phyloP scores from a whole-genome alignment of 2,888 invertebrate species.

The Onthophagus sagittarius region DNA sequence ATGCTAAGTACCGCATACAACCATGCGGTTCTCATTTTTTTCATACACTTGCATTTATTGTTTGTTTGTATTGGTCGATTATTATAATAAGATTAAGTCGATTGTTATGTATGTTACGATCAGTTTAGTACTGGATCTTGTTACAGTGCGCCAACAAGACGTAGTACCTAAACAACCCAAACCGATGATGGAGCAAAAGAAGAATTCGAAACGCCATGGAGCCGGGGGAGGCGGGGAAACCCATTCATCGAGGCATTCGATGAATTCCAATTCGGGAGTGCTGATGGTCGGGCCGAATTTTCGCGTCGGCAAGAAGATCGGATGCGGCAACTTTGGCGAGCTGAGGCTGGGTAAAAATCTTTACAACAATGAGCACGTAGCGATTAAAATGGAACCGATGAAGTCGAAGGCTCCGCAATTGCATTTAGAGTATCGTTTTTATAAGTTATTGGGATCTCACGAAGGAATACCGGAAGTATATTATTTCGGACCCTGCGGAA shows the following conservation, averaged over 20 bases:
- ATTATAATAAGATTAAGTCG: too few species aligned
- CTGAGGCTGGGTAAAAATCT: constrained; percentile 96
- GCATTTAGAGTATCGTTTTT: constrained; percentile 99
- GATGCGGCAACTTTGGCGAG: constrained; percentile 99
- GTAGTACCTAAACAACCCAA: constrained; percentile 14
- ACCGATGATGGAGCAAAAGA: constrained; percentile 43
- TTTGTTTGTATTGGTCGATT: too few species aligned
- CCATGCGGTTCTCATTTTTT: too few species aligned
- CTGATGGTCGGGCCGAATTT: constrained; percentile 99
- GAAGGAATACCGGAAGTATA: constrained; percentile 67
- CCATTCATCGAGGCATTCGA: constrained; percentile 81
- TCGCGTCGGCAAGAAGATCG: constrained; percentile 99
- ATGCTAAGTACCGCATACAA: too few species aligned
- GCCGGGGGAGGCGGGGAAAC: constrained; percentile 56
- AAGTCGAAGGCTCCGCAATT: constrained; percentile 99
- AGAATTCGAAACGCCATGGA: constrained; percentile 48
- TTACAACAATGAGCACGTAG: constrained; percentile 99
- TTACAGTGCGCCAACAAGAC: constrained; percentile 18
- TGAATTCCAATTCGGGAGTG: constrained; percentile 74
- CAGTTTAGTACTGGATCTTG: background rate
- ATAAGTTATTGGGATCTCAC: constrained; percentile 96
- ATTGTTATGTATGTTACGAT: background rate
- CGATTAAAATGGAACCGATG: constrained; percentile 99
- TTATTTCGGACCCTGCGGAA: constrained; percentile 71
- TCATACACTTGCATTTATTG: too few species aligned